Evolutionary conservation across 1,140 invertebrate species (phyloP), one percentile per base, ranked within the genome.

Genomic region (Cryptotermes secundus): DNA sequence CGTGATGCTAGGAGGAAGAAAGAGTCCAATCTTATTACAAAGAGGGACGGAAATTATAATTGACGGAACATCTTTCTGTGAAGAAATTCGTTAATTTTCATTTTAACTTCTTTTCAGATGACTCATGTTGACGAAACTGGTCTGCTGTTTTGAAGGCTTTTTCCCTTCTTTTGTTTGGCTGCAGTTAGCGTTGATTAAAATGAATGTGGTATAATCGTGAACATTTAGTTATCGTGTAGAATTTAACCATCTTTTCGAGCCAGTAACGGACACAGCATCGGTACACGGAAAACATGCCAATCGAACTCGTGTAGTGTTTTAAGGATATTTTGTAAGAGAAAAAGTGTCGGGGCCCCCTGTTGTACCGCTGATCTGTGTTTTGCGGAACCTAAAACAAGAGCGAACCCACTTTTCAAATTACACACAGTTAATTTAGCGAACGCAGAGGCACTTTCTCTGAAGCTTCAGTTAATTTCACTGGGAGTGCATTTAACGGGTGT

Each of bases 161-260:
- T 72, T 72, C 14, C 3, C 59, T 72, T 72, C n/a, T n/a, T n/a
- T n/a, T n/a, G n/a, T n/a, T n/a, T n/a, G 7, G 9, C 59, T 72
- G 26, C 7, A 81, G 31, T 81, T 81, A 81, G 80, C 80, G 80
- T 81, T n/a, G 42, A 81, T 81, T 81, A 81, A 36, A 81, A 81
- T 22, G 34, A 81, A 81, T 81, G 35, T 81, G 80, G 80, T 34
- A 36, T 81, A 36, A 81, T 81, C 80, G 80, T 81, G 80, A 26
- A 24, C 80, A 9, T 81, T 81, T 35, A 81, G 80, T 81, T 81
- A 81, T 12, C 80, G 34, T 45, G 35, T 14, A 31, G 26, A 72
- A 72, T 72, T 26, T 72, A 72, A 31, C 59, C 59, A 72, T n/a
- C 19, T 72, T 72, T 6, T 6, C 6, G 59, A 72, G 26, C 59